Evolutionary conservation across 2,888 invertebrate species (phyloP).

Genomic region (Erebia ligea): DNA sequence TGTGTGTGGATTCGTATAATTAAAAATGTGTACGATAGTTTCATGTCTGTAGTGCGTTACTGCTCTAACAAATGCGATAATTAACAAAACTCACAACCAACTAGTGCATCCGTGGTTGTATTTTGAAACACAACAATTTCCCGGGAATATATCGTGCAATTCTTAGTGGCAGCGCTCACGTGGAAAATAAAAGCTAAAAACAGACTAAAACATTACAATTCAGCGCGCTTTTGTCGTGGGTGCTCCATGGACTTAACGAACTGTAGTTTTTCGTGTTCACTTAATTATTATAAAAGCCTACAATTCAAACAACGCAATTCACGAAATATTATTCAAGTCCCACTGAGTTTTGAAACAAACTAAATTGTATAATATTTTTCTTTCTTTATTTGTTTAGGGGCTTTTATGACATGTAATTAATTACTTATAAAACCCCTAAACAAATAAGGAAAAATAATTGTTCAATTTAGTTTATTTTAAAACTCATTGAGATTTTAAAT

Average conservation of each 20-base stretch:
- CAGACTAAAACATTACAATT: constrained; percentile 7
- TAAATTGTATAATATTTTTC: not conserved
- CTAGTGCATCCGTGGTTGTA: not conserved
- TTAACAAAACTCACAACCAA: constrained; percentile 8
- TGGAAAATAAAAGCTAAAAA: constrained; percentile 18
- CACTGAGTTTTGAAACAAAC: not conserved
- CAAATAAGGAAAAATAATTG: no score
- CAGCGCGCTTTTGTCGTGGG: constrained; percentile 1
- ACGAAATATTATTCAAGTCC: not conserved
- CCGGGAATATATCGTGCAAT: not conserved
- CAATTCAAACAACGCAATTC: constrained; percentile 5
- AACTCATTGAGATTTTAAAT: not conserved
- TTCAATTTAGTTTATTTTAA: not conserved
- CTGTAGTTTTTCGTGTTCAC: constrained; percentile 17
- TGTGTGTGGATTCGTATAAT: no score
- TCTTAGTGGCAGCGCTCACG: constrained; percentile 2
- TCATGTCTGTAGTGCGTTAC: no score
- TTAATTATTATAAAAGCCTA: constrained; percentile 23
- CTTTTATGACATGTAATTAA: no score
- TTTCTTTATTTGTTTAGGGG: no score
- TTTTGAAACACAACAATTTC: constrained; percentile 8
- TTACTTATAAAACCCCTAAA: no score
- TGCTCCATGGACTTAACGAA: constrained; percentile 16
- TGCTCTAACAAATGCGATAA: not conserved
- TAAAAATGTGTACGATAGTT: no score